phyloP scores from a whole-genome alignment of 1,140 invertebrate genomes.

The Eulimnadia texana region DNA sequence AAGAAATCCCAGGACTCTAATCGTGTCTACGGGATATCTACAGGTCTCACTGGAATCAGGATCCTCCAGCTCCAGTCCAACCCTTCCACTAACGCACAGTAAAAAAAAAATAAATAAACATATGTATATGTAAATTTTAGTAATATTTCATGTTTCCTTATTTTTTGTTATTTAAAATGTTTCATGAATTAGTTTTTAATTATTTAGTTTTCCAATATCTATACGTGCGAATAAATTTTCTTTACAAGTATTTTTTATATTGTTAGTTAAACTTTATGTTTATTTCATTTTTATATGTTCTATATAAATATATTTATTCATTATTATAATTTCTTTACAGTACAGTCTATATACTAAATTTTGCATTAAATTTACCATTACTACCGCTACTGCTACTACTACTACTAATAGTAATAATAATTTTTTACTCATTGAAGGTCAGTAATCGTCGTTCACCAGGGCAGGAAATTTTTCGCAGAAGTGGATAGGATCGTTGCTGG shows the following conservation, averaged over 20 bases:
- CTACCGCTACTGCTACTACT: background rate
- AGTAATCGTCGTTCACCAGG: background rate
- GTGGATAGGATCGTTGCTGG: background rate
- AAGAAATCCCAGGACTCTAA: background rate
- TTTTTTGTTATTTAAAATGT: no score
- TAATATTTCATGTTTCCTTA: background rate
- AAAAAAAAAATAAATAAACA: background rate
- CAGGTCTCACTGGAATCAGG: background rate
- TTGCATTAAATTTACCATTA: no score
- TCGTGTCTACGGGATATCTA: slow-evolving; percentile 1
- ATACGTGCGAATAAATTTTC: no score
- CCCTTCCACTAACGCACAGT: no score
- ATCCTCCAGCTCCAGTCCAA: background rate
- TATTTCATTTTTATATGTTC: no score
- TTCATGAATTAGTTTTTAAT: no score
- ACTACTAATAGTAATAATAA: background rate
- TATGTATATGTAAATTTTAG: background rate
- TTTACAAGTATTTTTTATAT: no score
- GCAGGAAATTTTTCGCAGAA: background rate
- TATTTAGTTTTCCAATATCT: no score
- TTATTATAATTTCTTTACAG: no score
- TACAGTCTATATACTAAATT: no score
- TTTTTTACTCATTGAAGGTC: background rate
- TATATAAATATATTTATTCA: no score
- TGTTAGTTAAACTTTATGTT: no score